Evolutionary conservation across 2,888 invertebrate genomes (phyloP), one percentile per base, ranked within the genome.

Genomic region (Sturmia bella): DNA sequence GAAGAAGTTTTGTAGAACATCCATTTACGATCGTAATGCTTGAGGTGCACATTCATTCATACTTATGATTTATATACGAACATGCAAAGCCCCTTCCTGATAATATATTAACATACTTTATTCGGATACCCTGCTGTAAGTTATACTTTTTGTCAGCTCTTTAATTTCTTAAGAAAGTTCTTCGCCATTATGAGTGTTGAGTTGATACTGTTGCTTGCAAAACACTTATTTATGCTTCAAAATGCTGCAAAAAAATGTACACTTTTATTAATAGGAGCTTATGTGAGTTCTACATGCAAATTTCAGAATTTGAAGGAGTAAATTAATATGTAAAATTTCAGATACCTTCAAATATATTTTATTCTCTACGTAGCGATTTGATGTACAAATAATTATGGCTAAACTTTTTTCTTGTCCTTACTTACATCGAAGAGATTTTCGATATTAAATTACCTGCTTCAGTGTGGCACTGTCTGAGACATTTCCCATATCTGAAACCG

Each of bases 161-260:
- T 63, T 39, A 68, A 54, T 74, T 57, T 48, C 48, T 70, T 64
- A 63, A 70, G 64, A 64, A 63, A 57, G 12, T 70, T 27, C n/a
- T 68, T 63, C 68, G 32, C 37, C 41, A 41, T 78, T 72, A 39
- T 63, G 39, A 64, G 61, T 56, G n/a, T 68, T 68, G 32, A 54
- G 48, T 63, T 63, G 66, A 70, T 80, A 32, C 64, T 57, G 48
- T 68, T 80, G 76, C 73, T 79, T 73, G 69, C 63, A 69, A 77
- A 81, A 73, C 77, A 81, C 77, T 81, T 73, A 63, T 66, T 81
- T 50, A 63, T 57, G 32, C 21, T 57, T 37, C 52, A 69, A 54
- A 63, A 50, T 1, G 6, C 21, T 61, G 7, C 3, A 13, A 56
- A 37, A 57, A 57, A 12, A 52, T 52, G 45, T 12, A 17, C 27